A percentile compares a stretch with the other conserved stretches of the same genome.
These are phyloP conservation scores for Phrynocephalus guinanensis DNA, from an alignment of 2,797 vertebrate species.

Conservation along the genomic window DNA sequence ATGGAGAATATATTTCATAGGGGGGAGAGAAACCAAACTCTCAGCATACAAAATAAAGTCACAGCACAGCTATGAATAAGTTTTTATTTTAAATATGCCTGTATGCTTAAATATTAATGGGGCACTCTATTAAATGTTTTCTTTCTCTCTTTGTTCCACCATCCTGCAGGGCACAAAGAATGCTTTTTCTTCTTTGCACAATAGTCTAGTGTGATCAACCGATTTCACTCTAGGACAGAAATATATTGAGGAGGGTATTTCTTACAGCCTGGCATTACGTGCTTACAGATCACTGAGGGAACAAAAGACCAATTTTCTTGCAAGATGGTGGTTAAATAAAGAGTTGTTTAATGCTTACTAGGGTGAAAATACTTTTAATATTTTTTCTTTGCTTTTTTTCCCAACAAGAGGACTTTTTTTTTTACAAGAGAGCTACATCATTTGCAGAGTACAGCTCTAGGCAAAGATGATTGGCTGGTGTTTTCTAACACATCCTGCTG, in stretches of 20 bases:
- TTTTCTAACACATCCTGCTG: neutral
- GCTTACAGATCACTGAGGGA: conserved; percentile 15
- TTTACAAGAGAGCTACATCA: conserved; percentile 17
- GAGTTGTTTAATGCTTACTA: conserved; percentile 52
- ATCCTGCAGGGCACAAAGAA: conserved; percentile 52
- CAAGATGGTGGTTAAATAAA: conserved; percentile 55
- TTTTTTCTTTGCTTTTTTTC: neutral
- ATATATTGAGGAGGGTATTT: conserved; percentile 39
- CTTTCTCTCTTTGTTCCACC: conserved; percentile 52
- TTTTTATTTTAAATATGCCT: conserved; percentile 25
- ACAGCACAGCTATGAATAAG: neutral
- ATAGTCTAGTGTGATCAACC: conserved; percentile 56
- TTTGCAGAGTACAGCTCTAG: conserved; percentile 14
- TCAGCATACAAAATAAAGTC: neutral
- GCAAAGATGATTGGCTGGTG: neutral
- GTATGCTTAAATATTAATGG: conserved; percentile 44
- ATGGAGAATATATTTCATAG: neutral
- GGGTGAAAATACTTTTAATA: conserved; percentile 53
- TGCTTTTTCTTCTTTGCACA: conserved; percentile 66
- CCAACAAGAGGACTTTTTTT: neutral
- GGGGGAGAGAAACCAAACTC: neutral
- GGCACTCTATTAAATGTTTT: conserved; percentile 47
- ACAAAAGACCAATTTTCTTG: conserved; percentile 59
- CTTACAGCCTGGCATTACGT: conserved; percentile 29
- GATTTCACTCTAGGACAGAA: conserved; percentile 44